Percentiles rank a stretch among this genome's conserved stretches.
phyloP scores from a whole-genome alignment of 2,797 vertebrate genomes.

The Crocodylus rhombifer region DNA sequence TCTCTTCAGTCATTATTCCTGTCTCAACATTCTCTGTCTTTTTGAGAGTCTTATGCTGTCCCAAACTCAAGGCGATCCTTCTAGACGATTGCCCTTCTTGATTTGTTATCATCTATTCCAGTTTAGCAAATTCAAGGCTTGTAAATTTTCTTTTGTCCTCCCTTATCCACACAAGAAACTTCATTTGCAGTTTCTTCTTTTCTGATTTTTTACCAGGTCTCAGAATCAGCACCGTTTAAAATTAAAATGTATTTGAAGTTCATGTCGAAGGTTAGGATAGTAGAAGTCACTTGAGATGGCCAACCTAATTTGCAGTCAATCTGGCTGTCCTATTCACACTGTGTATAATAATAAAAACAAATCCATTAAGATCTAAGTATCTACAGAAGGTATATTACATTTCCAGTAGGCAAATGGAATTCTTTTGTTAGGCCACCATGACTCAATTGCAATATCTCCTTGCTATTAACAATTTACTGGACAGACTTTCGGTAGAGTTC shows the following conservation, averaged over 20 bases:
- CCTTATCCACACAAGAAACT: background rate
- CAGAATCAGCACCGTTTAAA: background rate
- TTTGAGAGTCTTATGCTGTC: background rate
- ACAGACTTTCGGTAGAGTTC: background rate
- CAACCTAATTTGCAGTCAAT: background rate
- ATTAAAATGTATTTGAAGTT: conserved; percentile 15
- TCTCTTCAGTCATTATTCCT: background rate
- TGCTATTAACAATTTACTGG: background rate
- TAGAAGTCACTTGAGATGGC: conserved; percentile 1
- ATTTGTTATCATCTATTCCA: background rate
- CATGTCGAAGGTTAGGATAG: background rate
- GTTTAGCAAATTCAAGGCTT: background rate
- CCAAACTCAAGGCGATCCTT: conserved; percentile 7
- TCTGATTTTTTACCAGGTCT: background rate
- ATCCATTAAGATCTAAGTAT: background rate
- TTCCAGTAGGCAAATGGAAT: background rate
- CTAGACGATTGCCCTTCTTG: background rate
- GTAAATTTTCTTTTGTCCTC: background rate
- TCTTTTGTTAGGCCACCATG: background rate
- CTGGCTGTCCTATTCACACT: conserved; percentile 2
- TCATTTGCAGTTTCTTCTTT: background rate
- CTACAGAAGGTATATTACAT: background rate
- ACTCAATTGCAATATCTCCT: background rate
- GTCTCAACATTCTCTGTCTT: background rate
- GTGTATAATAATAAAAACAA: background rate